phyloP scores from a whole-genome alignment of 2,797 vertebrate species.

The Ibycter americanus region DNA sequence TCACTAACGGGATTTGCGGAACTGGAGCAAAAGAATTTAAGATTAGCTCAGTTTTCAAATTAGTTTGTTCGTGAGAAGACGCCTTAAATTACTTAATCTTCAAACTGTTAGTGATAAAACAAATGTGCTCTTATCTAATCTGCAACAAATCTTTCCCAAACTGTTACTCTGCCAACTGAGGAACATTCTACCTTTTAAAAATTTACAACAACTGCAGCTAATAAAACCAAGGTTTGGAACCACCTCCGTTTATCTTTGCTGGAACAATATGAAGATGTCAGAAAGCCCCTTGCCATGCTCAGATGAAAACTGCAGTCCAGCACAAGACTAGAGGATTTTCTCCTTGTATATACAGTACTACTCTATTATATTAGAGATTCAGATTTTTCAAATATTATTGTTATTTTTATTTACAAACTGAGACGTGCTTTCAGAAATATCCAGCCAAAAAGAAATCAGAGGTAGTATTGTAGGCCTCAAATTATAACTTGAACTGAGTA shows the following conservation, averaged over 20 bases:
- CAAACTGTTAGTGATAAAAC: conserved; percentile 40
- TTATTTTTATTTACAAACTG: background rate
- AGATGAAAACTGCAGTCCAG: background rate
- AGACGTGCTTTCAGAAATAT: background rate
- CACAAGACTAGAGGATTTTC: background rate
- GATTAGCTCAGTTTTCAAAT: conserved; percentile 37
- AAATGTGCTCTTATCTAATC: conserved; percentile 41
- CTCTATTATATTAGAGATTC: background rate
- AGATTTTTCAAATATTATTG: background rate
- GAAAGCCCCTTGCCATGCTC: background rate
- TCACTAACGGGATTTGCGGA: background rate
- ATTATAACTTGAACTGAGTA: background rate
- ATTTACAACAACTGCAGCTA: conserved; percentile 55
- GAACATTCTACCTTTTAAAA: conserved; percentile 31
- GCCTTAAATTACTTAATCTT: conserved; percentile 54
- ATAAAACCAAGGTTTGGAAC: conserved; percentile 60
- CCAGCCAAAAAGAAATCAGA: background rate
- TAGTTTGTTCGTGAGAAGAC: background rate
- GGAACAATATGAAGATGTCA: conserved; percentile 54
- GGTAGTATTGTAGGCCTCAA: background rate
- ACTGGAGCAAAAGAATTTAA: background rate
- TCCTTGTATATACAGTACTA: background rate
- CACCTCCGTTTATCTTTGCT: conserved; percentile 49
- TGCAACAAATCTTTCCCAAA: conserved; percentile 57
- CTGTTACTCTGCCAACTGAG: conserved; percentile 13